Evolutionary conservation across 2,888 invertebrate genomes (phyloP), one percentile per base, ranked within the genome.

Genomic region (Troides helena): DNA sequence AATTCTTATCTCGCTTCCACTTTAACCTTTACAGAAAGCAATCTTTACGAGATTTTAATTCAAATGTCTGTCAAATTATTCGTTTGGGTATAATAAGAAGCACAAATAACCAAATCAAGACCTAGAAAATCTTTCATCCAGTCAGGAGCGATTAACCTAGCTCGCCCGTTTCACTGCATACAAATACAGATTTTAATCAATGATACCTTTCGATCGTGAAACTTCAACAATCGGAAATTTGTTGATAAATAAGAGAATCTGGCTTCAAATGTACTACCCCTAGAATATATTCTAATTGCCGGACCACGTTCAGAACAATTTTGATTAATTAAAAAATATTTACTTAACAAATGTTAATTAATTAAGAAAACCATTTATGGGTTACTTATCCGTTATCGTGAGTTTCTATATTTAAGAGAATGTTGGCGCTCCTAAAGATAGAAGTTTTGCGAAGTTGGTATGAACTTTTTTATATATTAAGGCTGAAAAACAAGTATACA

Each of bases 271-370:
- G 39, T 39, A 39, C 8, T 10, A 39, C 39, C 10, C 8, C 10
- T 39, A 39, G 10, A 39, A 39, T 10, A 39, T 10, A 39, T 39
- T 30, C 39, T 39, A 39, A 39, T 10, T 39, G 39, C 39, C 8
- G 39, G 39, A 39, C 39, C 8, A 39, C 39, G 1, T 10, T 39
- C 39, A 39, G 10, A 39, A 39, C 7, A 39, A 17, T 18, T 53
- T 53, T 8, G 53, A 23, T 62, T 67, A 39, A 39, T 39, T 39
- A 39, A 39, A 39, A 39, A 39, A 39, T 56, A 1, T 53, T 67
- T 61, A 67, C 23, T 61, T 60, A 46, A 61, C 50, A 67, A 60
- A 61, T 61, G 53, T 53, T 61, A 67, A 67, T 53, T 61, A 67
- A 67, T 53, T 53, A 53, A 39, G n/a, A 46, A 50, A 23, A 18